A percentile compares a stretch with the other conserved stretches of the same genome.
These are phyloP conservation scores for Dipodomys merriami DNA, from an alignment of 2,113 vertebrate genomes.

Conservation along the genomic window DNA sequence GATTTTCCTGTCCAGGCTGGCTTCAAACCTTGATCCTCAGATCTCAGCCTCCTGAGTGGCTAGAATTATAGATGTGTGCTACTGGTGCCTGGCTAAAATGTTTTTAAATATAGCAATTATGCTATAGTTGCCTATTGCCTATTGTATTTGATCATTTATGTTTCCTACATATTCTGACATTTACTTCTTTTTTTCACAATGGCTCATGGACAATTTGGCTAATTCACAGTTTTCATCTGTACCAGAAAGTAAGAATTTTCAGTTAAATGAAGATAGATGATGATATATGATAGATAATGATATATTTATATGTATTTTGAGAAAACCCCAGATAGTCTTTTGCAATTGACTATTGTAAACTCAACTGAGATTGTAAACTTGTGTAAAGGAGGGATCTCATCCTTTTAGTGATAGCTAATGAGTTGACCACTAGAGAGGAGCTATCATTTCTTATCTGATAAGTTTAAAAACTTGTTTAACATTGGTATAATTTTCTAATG, in stretches of 20 bases:
- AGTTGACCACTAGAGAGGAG: too few species aligned
- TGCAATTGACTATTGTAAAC: neutral
- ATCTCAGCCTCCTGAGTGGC: too few species aligned
- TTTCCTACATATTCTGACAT: neutral
- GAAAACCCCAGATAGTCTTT: neutral
- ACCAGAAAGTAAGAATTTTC: conserved; percentile 50
- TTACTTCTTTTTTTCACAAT: conserved; percentile 23
- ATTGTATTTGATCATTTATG: neutral
- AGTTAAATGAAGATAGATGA: neutral
- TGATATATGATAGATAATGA: too few species aligned
- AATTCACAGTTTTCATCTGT: neutral
- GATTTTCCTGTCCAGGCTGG: too few species aligned
- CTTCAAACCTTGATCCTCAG: too few species aligned
- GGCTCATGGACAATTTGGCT: conserved; percentile 27
- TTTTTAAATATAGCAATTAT: neutral
- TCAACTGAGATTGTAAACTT: too few species aligned
- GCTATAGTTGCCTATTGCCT: neutral
- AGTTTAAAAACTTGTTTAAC: neutral
- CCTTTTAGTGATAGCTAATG: too few species aligned
- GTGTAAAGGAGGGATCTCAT: too few species aligned
- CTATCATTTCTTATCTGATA: too few species aligned
- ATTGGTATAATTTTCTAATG: neutral
- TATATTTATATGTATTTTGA: neutral
- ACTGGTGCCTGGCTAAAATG: too few species aligned
- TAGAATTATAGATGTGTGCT: too few species aligned